Evolutionary conservation across 2,113 vertebrate genomes (phyloP), one percentile per base, ranked within the genome.

Genomic region (Catharus fuscescens): DNA sequence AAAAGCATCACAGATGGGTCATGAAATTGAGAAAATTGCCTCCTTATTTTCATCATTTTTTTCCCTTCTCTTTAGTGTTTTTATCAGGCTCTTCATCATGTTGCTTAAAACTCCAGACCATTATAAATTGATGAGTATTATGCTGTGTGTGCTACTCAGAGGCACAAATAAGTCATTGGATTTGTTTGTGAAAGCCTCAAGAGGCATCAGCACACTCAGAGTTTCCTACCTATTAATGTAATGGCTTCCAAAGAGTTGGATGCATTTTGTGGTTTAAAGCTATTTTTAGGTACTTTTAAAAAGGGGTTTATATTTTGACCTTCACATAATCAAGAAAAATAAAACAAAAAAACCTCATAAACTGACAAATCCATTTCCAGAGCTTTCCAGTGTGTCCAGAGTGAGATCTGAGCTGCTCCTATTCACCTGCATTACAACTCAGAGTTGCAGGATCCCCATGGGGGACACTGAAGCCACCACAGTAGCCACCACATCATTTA

Each of bases 121-220:
- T 62, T 73, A 86, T 24, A 90, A 69, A 93, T 36, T 88, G 87
- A 82, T 38, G 42, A 79, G 45, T n/a, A 26, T 42, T 86, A 67
- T 3, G 34, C 80, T 57, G 38, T 15, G 69, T 36, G 73, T 53
- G 66, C 45, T 69, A 44, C 53, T 84, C 84, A 45, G 89, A 91
- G 89, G 87, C 81, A 91, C 85, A 95, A 89, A 69, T 57, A 87
- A 91, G 66, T 88, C 91, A 93, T 3, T 5, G 0, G 23, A 86
- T 86, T 88, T 95, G 84, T 95, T 95, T 94, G 77, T 34, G 69
- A 47, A 93, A 81, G 86, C 14, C 69, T 74, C 72, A 36, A 44
- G 83, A 89, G 89, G 54, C 80, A 78, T 29, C 64, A 64, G 57
- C 20, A 65, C 59, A 62, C 81, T 93, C 90, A 95, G 95, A 90